A percentile compares a stretch with the other conserved stretches of the same genome.
Conservation (phyloP, 2,888 invertebrate genomes). For the Diaperis boleti region DNA sequence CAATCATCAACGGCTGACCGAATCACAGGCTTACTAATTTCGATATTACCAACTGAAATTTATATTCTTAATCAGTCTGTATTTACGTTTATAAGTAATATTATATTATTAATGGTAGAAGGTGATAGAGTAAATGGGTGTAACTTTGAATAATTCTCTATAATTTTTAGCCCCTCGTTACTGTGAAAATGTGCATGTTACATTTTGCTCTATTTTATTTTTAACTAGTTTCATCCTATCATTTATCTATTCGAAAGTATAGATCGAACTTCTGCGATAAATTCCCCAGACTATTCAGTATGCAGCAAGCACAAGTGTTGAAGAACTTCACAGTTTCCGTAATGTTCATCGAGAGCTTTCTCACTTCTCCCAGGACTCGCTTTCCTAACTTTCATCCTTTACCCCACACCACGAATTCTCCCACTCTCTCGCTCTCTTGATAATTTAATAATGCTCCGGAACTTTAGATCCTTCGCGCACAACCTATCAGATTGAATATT, state of each 20-base stretch:
- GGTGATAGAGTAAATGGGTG: too few relatives aligned
- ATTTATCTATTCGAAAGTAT: conserved; percentile 16
- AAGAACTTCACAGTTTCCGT: conserved; percentile 60
- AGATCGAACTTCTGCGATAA: conserved; percentile 41
- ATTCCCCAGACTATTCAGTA: conserved; percentile 58
- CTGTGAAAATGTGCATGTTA: too few relatives aligned
- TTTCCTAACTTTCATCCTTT: conserved; percentile 59
- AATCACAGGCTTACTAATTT: too few relatives aligned
- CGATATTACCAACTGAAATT: too few relatives aligned
- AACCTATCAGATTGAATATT: conserved; percentile 22
- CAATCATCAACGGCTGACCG: too few relatives aligned
- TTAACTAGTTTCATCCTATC: conserved; percentile 2
- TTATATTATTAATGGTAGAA: too few relatives aligned
- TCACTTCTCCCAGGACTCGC: conserved; percentile 60
- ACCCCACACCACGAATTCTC: conserved; percentile 45
- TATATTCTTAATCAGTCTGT: too few relatives aligned
- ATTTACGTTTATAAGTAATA: too few relatives aligned
- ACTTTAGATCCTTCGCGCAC: conserved; percentile 45
- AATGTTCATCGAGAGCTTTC: conserved; percentile 62
- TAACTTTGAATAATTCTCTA: too few relatives aligned
- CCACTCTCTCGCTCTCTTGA: conserved; percentile 43
- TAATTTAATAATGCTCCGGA: conserved; percentile 55
- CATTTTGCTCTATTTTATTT: conserved; percentile 1
- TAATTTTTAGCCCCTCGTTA: too few relatives aligned
- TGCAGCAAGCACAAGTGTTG: conserved; percentile 57